Conservation (phyloP, 2,113 vertebrate genomes). For the Phylloscopus whistleri region DNA sequence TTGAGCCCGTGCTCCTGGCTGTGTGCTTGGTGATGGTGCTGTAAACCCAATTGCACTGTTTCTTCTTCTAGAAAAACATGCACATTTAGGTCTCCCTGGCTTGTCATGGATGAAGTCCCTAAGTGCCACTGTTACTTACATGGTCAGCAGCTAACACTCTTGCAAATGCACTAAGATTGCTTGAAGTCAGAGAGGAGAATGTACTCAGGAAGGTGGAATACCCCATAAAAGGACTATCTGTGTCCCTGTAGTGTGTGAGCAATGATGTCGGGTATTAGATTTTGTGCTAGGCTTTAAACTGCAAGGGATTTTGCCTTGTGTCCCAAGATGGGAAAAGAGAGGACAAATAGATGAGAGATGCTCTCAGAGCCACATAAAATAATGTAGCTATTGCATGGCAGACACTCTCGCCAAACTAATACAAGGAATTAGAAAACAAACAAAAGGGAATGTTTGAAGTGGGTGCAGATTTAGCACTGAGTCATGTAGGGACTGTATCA, state of each 20-base stretch:
- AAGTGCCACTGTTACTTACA: background rate
- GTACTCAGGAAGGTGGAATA: background rate
- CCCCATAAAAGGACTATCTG: background rate
- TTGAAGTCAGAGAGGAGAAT: background rate
- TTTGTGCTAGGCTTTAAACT: background rate
- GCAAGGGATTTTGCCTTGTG: background rate
- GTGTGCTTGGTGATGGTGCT: background rate
- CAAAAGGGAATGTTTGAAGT: background rate
- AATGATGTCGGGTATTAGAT: background rate
- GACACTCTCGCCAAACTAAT: background rate
- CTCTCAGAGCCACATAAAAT: accelerated
- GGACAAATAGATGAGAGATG: background rate
- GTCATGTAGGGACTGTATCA: background rate
- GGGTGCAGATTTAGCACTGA: background rate
- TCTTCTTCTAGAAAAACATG: background rate
- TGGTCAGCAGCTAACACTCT: background rate
- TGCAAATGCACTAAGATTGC: background rate
- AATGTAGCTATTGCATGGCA: background rate
- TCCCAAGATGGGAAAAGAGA: background rate
- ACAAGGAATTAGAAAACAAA: background rate
- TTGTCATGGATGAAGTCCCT: background rate
- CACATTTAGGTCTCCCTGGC: background rate
- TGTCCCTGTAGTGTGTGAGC: background rate
- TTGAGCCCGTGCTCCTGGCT: background rate
- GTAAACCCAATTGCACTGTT: background rate